Conservation (phyloP, 2,113 vertebrate species). For the Protobothrops flavoviridis region DNA sequence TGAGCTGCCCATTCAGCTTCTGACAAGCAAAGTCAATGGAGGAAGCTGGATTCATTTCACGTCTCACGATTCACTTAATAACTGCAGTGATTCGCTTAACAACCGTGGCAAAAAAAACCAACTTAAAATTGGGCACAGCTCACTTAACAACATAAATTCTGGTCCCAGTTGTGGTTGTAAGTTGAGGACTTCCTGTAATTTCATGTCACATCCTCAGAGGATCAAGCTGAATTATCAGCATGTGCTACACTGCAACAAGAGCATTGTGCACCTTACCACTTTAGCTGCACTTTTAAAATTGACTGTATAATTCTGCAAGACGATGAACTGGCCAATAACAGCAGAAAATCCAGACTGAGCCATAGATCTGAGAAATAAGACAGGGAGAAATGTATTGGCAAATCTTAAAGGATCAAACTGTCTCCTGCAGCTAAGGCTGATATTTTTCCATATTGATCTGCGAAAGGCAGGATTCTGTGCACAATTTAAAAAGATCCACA, state of each 20-base stretch:
- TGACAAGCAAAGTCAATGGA: too few relatives aligned
- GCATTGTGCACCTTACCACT: conserved; percentile 1
- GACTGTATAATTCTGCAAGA: conserved; percentile 23
- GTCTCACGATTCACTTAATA: too few relatives aligned
- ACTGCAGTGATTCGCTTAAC: neutral
- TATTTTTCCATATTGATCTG: neutral
- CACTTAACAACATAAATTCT: neutral
- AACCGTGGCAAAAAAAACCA: neutral
- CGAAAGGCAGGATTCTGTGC: neutral
- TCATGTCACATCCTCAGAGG: neutral
- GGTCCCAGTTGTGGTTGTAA: neutral
- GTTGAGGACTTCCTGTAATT: neutral
- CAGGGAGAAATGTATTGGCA: neutral
- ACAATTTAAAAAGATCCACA: neutral
- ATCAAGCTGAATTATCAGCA: neutral
- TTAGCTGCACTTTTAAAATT: conserved; percentile 8
- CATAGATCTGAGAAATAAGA: neutral
- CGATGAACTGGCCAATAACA: neutral
- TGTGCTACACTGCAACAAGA: neutral
- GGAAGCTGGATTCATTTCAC: too few relatives aligned
- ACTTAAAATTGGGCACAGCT: neutral
- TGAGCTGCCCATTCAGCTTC: too few relatives aligned
- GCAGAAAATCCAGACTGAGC: conserved; percentile 7
- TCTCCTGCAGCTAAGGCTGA: neutral
- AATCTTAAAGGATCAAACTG: neutral